These are phyloP conservation scores for Sarcophaga peregrina DNA, from an alignment of 1,140 invertebrate genomes.

Conservation along the genomic window DNA sequence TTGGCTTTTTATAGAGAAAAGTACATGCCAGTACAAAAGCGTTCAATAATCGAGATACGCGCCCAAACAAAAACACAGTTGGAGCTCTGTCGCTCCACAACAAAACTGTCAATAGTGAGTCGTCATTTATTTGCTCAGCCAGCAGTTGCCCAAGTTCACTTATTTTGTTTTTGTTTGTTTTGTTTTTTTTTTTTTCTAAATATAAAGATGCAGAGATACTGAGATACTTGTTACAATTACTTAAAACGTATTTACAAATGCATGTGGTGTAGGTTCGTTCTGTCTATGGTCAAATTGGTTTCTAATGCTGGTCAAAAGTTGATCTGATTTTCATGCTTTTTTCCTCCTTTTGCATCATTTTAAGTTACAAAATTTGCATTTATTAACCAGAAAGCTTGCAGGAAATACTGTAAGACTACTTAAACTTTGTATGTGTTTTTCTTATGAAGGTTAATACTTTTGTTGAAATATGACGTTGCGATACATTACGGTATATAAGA, in stretches of 20 bases:
- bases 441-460: too few relatives aligned
- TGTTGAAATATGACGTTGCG: too few relatives aligned
- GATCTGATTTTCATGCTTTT: background rate
- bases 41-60: background rate
- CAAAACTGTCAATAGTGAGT: too few relatives aligned
- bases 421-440: background rate
- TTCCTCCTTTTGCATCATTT: background rate
- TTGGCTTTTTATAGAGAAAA: constrained; percentile 56
- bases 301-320: background rate
- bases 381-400: background rate
- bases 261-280: background rate
- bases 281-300: constrained; percentile 3
- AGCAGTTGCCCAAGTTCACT: background rate
- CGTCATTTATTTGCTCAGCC: background rate
- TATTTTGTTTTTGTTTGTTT: too few relatives aligned
- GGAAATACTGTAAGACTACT: background rate
- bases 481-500: too few relatives aligned
- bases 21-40: background rate
- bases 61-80: constrained; percentile 12
- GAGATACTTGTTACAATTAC: too few relatives aligned
- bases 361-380: background rate
- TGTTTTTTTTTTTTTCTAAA: background rate
- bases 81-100: background rate
- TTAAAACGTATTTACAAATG: background rate
- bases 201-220: background rate